Base-by-base conservation (phyloP, 2,113 vertebrate genomes). In the Ondatra zibethicus region DNA sequence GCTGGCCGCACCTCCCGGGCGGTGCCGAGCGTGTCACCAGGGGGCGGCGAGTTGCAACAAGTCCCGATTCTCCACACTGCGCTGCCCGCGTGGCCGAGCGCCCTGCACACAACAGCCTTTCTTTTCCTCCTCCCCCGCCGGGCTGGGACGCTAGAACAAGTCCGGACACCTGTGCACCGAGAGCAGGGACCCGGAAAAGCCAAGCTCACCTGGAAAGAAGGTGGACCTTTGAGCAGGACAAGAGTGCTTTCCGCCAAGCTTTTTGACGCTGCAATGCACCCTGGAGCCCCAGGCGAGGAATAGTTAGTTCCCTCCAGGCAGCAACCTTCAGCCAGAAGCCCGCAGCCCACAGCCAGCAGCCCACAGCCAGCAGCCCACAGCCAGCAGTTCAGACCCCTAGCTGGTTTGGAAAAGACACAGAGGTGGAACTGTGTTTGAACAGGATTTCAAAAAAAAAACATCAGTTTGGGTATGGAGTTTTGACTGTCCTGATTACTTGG, bases 41-140 rank as follows among this genome's bases (percentile, higher is more conserved):
- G 99, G 99, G 98, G 97, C 98, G 98, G 99, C 99, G 95, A 98
- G 99, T 99, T 98, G 97, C 98, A 97, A 99, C 99, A 99, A 98
- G 99, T 98, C 93, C 98, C 96, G 66, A 98, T 96, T 82, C 82
- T 95, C 94, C 81, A 98, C 96, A 77, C 97, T 17, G 66, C 84
- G 94, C 98, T 97, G 98, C 98, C 97, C 76, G 96, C 92, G 96
- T 88, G 97, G 88, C 96, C 96, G 33, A 31, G 97, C 98, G 99
- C 98, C 99, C 96, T 97, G 95, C 58, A 50, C 23, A 39, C 82
- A 73, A 61, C 78, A 68, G 73, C 47, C 75, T 82, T 86, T 36
- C 89, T 90, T 80, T 70, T 42, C 66, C 89, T 9, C 12, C 19
- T 52, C 27, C 27, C 72, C 75, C 81, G 17, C n/a, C 11, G 21